Base-by-base conservation (phyloP, 1,140 invertebrate species). In the Ceratitis capitata region DNA sequence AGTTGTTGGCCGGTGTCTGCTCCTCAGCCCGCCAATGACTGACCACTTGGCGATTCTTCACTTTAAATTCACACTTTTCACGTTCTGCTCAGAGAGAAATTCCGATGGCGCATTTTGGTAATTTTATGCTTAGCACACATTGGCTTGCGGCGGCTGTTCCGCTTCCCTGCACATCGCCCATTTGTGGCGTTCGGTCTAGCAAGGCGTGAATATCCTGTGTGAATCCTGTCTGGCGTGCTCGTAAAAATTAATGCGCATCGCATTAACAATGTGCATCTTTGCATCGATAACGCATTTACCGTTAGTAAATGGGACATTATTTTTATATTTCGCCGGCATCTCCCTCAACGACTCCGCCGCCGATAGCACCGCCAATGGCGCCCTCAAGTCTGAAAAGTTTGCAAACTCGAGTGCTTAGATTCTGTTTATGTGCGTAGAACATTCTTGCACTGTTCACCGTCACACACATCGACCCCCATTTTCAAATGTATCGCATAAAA, bases 31-130 rank as follows among this genome's bases (percentile, higher is more conserved):
- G 14, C 23, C 58, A 61, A 12, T 10, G 29, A 12, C 26, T 69
- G 32, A 69, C 61, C 61, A 69, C 32, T 69, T 69, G 61, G 14
- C 32, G 16, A 69, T 69, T 69, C 39, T 69, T 69, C 61, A 69
- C 61, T 69, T 35, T 69, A 69, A 69, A 69, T 69, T 69, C 61
- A 29, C 61, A n/a, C 61, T 69, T 69, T 69, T 69, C 61, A 69
- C 32, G n/a, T n/a, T 35, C 19, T 35, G 61, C n/a, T 19, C 7
- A 32, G 61, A 69, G 39, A 32, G 61, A 69, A 69, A 35, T 39
- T n/a, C 61, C 32, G 32, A 29, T 32, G 45, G 23, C n/a, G 10
- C 69, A 78, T 45, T 78, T 78, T 23, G 69, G 19, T 78, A 78
- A 78, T 78, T 78, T 42, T 78, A 78, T 47, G 42, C 69, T 45